Percentiles rank a stretch among this genome's conserved stretches.
These are phyloP conservation scores for Trachymyrmex septentrionalis DNA, from an alignment of 1,140 invertebrate genomes.

Conservation along the genomic window DNA sequence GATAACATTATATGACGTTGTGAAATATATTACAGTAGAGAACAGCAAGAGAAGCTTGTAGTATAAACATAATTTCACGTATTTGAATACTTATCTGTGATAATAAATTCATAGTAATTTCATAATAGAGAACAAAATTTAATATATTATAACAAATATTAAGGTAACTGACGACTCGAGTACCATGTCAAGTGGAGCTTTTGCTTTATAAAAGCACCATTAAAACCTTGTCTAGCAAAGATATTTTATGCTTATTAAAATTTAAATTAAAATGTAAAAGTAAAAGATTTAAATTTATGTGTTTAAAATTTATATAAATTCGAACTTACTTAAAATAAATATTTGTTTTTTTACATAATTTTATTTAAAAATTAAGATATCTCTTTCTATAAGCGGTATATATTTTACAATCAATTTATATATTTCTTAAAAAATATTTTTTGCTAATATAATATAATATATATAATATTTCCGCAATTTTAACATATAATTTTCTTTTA, in stretches of 20 bases:
- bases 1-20: background rate
- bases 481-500: constrained; percentile 15
- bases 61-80: background rate
- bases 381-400: background rate
- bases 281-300: background rate
- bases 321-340: background rate
- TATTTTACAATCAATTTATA: constrained; percentile 1
- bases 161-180: background rate
- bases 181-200: constrained; percentile 7
- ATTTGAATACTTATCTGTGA: background rate
- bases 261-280: background rate
- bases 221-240: background rate
- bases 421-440: background rate
- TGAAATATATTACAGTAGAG: background rate
- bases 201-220: background rate
- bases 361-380: background rate
- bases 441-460: background rate
- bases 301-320: constrained; percentile 7
- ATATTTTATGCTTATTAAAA: constrained; percentile 1
- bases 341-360: background rate
- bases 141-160: constrained; percentile 24
- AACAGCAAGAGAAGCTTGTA: background rate
- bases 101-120: background rate
- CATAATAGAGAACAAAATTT: background rate
- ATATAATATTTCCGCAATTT: background rate